A percentile compares a stretch with the other conserved stretches of the same genome.
Conservation (phyloP, 1,140 invertebrate genomes). For the Bombus haemorrhoidalis region DNA sequence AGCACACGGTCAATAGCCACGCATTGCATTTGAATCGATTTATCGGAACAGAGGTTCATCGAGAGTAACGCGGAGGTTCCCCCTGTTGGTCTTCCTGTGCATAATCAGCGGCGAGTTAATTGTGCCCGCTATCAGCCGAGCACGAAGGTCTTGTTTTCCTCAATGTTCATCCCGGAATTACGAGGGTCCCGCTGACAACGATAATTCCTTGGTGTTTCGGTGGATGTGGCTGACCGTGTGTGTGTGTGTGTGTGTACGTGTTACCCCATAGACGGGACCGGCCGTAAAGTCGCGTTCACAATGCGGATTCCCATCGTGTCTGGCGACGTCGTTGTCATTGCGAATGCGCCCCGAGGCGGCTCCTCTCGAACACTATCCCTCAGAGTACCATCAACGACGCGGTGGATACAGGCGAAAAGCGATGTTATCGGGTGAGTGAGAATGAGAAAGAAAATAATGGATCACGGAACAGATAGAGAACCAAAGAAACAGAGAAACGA, state of each 20-base stretch:
- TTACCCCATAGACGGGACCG: not conserved
- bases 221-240: constrained; percentile 7
- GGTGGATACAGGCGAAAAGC: constrained; percentile 2
- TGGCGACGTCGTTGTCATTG: constrained; percentile 22
- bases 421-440: not conserved
- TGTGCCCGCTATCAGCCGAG: constrained; percentile 49
- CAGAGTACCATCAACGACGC: constrained; percentile 44
- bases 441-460: not conserved
- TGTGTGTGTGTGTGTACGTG: not conserved
- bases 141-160: constrained; percentile 65
- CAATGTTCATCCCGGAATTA: constrained; percentile 64
- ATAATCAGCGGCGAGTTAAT: constrained; percentile 66
- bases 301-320: constrained; percentile 58
- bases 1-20: not conserved
- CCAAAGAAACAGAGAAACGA: not conserved
- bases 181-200: constrained; percentile 61
- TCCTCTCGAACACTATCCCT: constrained; percentile 3
- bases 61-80: not conserved
- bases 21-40: not conserved
- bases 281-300: constrained; percentile 65
- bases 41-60: not conserved
- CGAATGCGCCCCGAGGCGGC: constrained; percentile 38
- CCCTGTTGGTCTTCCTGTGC: constrained; percentile 45
- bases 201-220: constrained; percentile 66
- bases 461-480: not conserved